Percentiles rank a stretch among this genome's conserved stretches.
These are phyloP conservation scores for Planococcus citri DNA, from an alignment of 1,140 invertebrate species.

Conservation along the genomic window DNA sequence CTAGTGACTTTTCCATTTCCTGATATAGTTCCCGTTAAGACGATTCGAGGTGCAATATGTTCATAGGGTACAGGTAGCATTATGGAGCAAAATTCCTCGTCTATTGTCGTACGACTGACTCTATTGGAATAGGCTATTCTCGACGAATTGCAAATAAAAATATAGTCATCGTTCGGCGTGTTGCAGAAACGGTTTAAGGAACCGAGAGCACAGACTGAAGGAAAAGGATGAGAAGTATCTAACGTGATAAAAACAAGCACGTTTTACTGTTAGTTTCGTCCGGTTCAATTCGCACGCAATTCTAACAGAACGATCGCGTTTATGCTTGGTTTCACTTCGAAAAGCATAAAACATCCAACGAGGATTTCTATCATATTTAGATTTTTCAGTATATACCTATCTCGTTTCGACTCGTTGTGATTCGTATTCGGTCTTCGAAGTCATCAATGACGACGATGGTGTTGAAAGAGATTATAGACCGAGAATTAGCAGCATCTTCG, in stretches of 20 bases:
- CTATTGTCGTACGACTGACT: background rate
- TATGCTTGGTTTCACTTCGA: slow-evolving; percentile 15
- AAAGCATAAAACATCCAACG: background rate
- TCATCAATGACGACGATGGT: too few relatives aligned
- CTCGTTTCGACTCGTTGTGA: too few relatives aligned
- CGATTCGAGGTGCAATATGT: background rate
- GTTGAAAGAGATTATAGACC: too few relatives aligned
- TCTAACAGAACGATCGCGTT: slow-evolving; percentile 18
- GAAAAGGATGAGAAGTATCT: background rate
- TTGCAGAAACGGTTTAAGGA: background rate
- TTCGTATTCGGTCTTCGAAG: too few relatives aligned
- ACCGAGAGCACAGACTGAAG: too few relatives aligned
- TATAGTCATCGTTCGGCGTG: background rate
- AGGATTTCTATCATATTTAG: slow-evolving; percentile 3
- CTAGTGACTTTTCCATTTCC: background rate
- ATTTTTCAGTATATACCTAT: too few relatives aligned
- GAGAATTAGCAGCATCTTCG: too few relatives aligned
- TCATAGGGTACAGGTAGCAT: background rate
- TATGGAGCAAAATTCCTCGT: background rate
- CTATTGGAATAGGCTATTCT: too few relatives aligned
- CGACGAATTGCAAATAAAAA: background rate
- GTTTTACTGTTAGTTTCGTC: slow-evolving; percentile 12
- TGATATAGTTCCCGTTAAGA: background rate
- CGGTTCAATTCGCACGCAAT: slow-evolving; percentile 19
- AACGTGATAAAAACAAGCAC: slow-evolving; percentile 7